Evolutionary conservation across 2,113 vertebrate species (phyloP).

Genomic region (Megalops atlanticus): DNA sequence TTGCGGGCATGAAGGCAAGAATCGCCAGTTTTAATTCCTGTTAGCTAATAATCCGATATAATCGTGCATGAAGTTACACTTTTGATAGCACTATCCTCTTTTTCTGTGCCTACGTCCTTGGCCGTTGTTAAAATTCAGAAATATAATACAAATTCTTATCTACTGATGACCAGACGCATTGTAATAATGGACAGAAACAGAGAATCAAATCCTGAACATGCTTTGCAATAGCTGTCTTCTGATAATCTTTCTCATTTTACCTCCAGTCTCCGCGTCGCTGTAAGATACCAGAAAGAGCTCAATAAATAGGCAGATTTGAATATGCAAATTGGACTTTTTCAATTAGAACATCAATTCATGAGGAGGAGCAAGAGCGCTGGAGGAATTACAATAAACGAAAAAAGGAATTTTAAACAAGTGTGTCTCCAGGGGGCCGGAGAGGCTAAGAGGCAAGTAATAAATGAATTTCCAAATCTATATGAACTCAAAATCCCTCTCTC

Average conservation of each 20-base stretch:
- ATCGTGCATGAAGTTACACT: too few species aligned
- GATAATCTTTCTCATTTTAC: not conserved
- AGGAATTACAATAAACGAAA: conserved; percentile 8
- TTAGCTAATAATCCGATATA: too few species aligned
- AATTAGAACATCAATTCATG: conserved; percentile 4
- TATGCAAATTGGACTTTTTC: conserved; percentile 7
- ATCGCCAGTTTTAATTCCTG: too few species aligned
- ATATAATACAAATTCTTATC: not conserved
- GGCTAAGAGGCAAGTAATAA: not conserved
- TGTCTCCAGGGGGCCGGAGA: conserved; percentile 1
- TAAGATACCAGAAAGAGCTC: not conserved
- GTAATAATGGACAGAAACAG: not conserved
- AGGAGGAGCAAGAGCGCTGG: not conserved
- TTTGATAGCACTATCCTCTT: too few species aligned
- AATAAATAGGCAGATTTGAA: conserved; percentile 1
- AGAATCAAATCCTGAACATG: not conserved
- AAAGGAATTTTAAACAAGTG: not conserved
- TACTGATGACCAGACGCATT: not conserved
- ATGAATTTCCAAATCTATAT: conserved; percentile 7
- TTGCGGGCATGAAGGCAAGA: too few species aligned
- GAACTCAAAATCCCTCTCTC: not conserved
- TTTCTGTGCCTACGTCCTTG: not conserved
- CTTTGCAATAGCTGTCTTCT: not conserved
- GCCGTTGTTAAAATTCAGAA: not conserved
- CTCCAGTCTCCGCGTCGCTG: not conserved